Base-by-base conservation (phyloP, 1,140 invertebrate species). In the Zaprionus davidi region DNA sequence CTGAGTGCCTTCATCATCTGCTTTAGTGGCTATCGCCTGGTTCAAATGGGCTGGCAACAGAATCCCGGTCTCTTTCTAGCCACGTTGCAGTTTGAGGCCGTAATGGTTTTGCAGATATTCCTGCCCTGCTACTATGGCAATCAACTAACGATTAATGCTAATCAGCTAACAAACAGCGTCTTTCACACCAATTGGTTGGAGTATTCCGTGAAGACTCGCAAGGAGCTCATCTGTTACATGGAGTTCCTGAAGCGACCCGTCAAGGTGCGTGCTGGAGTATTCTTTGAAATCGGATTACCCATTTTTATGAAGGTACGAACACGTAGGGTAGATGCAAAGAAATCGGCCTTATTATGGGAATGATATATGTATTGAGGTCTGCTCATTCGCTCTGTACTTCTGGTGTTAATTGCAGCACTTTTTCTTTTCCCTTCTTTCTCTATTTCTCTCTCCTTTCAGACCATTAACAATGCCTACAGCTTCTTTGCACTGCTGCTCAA, bases 381-480 rank as follows among this genome's bases (percentile, higher is more conserved):
- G 20, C 44, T 12, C 20, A 51, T 51, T 51, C 13, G 6, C 20
- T 5, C 17, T n/a, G 41, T 17, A 1, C n/a, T 46, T 17, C 6
- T 1, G 9, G 41, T 46, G 41, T 46, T 46, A 46, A 46, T 46
- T 46, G 41, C 41, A 46, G 7, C 20, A 22, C 20, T 51, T 51
- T 51, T 13, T 51, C 46, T 41, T n/a, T 41, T 2, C 4, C 38
- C 15, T n/a, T 12, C 46, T 51, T 11, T 13, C 20, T 46, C 15
- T 41, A 9, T 28, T 28, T 53, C 15, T 74, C 4, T 71, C 6
- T 31, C 56, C 24, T 73, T 58, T 11, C 64, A 90, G 85, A 90
- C 85, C 34, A 90, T 90, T 55, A 90, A 92, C 71, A 92, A 92
- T 78, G 90, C 91, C 6, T 92, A 92, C 68, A 91, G 75, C 17